These are phyloP conservation scores for Lethrus apterus DNA, from an alignment of 1,140 invertebrate genomes.

Conservation along the genomic window DNA sequence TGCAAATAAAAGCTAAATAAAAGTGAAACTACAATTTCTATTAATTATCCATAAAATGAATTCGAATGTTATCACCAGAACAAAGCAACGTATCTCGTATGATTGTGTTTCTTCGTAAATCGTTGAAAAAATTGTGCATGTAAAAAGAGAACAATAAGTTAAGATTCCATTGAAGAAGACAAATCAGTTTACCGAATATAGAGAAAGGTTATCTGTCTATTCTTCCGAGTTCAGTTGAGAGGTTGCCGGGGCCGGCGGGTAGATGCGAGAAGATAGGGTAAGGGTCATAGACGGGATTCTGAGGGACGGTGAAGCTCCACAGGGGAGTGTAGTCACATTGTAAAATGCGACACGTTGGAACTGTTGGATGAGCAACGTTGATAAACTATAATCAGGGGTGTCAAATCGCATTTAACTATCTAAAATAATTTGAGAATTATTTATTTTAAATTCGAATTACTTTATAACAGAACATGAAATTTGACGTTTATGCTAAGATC, in stretches of 20 bases:
- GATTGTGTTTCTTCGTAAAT: too few species aligned
- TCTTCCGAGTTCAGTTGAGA: slow-evolving; percentile 22
- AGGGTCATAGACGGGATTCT: slow-evolving; percentile 14
- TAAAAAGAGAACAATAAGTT: slow-evolving; percentile 23
- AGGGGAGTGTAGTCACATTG: slow-evolving; percentile 18
- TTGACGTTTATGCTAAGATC: not conserved
- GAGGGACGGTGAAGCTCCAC: slow-evolving; percentile 9
- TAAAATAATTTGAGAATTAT: not conserved
- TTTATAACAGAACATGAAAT: not conserved
- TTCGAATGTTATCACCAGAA: too few species aligned
- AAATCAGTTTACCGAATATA: slow-evolving; percentile 28
- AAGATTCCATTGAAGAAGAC: slow-evolving; percentile 27
- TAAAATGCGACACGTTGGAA: slow-evolving; percentile 17
- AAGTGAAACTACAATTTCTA: too few species aligned
- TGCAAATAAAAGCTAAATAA: too few species aligned
- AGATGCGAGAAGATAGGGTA: slow-evolving; percentile 20
- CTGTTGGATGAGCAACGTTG: slow-evolving; percentile 13
- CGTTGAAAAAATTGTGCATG: slow-evolving; percentile 7
- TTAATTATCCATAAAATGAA: too few species aligned
- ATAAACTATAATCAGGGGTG: slow-evolving; percentile 6
- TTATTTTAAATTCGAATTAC: not conserved
- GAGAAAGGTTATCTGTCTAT: slow-evolving; percentile 28
- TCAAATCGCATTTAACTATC: not conserved
- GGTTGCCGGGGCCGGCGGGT: slow-evolving; percentile 13
- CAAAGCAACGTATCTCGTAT: too few species aligned